A percentile compares a stretch with the other conserved stretches of the same genome.
These are phyloP conservation scores for Liasis olivaceus DNA, from an alignment of 2,797 vertebrate species.

Conservation along the genomic window DNA sequence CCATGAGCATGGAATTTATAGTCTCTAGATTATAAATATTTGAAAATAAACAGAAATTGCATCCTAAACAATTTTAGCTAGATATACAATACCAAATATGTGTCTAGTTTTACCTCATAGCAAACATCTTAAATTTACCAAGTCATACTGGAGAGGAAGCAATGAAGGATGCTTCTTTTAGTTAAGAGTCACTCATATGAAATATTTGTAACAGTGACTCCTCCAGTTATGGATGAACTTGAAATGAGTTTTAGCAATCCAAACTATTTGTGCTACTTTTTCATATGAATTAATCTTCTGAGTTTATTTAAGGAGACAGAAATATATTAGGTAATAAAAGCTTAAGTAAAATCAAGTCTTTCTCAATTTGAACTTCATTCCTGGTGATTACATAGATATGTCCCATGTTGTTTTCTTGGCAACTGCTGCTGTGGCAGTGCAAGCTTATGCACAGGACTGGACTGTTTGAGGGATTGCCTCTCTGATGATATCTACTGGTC, in stretches of 20 bases:
- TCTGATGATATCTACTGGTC: background rate
- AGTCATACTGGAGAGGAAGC: background rate
- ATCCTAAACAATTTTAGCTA: background rate
- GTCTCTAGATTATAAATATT: background rate
- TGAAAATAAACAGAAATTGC: background rate
- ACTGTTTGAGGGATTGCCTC: background rate
- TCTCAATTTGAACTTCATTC: background rate
- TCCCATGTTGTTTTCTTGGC: background rate
- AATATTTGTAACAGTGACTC: background rate
- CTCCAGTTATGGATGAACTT: background rate
- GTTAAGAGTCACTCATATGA: background rate
- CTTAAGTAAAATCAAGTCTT: background rate
- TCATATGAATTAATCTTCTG: background rate
- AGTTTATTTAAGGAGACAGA: background rate
- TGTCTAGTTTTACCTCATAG: background rate
- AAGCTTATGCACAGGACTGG: background rate
- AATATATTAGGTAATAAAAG: background rate
- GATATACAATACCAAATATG: background rate
- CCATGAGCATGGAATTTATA: background rate
- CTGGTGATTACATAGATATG: background rate
- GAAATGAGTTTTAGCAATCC: background rate
- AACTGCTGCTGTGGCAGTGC: background rate
- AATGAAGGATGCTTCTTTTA: background rate
- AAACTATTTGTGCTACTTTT: slow-evolving; percentile 7
- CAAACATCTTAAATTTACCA: background rate